phyloP scores from a whole-genome alignment of 2,888 invertebrate genomes.

The Phalangium opilio region DNA sequence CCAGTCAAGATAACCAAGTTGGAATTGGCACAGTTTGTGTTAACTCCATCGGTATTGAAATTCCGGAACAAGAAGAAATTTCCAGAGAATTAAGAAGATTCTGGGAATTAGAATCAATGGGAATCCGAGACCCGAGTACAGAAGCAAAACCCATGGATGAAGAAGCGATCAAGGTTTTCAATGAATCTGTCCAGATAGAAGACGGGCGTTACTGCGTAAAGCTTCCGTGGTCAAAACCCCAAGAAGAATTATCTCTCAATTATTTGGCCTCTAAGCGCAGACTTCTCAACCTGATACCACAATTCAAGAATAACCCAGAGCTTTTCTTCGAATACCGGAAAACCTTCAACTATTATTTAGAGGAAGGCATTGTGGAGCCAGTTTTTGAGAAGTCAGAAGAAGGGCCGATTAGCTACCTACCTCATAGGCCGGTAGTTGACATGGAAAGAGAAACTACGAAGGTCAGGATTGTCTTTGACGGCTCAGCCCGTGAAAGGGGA shows the following conservation, averaged over 20 bases:
- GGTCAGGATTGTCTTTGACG: constrained; percentile 8
- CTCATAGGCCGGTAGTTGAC: constrained; percentile 4
- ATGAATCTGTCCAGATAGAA: too few relatives aligned
- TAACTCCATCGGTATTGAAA: not conserved
- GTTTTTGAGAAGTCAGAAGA: too few relatives aligned
- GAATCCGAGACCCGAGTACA: too few relatives aligned
- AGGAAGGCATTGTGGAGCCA: not conserved
- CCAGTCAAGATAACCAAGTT: not conserved
- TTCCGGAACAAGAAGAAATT: not conserved
- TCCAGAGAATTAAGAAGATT: too few relatives aligned
- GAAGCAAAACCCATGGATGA: too few relatives aligned
- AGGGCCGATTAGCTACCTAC: constrained; percentile 1
- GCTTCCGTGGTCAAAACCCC: too few relatives aligned
- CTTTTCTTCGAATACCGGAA: not conserved
- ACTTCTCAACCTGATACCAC: not conserved
- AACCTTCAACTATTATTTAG: too few relatives aligned
- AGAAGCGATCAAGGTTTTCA: too few relatives aligned
- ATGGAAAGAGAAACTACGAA: constrained; percentile 3
- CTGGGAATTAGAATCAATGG: too few relatives aligned
- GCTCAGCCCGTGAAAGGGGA: constrained; percentile 1
- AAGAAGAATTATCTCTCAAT: not conserved
- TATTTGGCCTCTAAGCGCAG: not conserved
- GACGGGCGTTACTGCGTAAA: too few relatives aligned
- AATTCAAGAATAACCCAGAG: not conserved
- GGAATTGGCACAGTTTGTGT: not conserved